Evolutionary conservation across 1,140 invertebrate species (phyloP).

Genomic region (Atopsyche davidsoni): DNA sequence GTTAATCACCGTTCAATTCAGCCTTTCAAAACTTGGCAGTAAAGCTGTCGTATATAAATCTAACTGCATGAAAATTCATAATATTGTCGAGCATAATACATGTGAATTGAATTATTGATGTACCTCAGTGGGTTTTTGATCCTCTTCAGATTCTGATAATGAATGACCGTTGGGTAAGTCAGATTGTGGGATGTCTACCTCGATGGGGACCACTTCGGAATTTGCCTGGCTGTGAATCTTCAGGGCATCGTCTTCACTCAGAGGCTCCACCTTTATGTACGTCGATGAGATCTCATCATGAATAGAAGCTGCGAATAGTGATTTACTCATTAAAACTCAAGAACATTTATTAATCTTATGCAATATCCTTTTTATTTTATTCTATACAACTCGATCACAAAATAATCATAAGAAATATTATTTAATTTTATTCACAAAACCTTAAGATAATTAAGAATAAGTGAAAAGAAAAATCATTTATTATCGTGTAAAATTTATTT

Average conservation of each 20-base stretch:
- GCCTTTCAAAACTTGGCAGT: not conserved
- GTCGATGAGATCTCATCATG: not conserved
- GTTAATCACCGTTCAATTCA: not conserved
- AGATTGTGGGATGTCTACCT: not conserved
- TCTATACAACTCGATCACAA: not conserved
- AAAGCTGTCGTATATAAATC: not conserved
- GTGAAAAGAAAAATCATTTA: too few species aligned
- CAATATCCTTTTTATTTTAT: not conserved
- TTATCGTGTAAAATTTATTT: too few species aligned
- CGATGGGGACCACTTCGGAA: too few species aligned
- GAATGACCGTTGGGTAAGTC: not conserved
- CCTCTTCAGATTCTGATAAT: not conserved
- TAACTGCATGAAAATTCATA: not conserved
- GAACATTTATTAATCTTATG: not conserved
- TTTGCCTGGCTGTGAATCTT: slow-evolving; percentile 12
- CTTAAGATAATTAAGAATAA: too few species aligned
- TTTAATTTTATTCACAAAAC: not conserved
- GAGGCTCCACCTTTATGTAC: slow-evolving; percentile 15
- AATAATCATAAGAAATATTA: not conserved
- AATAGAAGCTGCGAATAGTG: not conserved
- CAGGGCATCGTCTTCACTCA: slow-evolving; percentile 19
- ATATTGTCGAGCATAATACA: slow-evolving; percentile 5
- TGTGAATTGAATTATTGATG: not conserved
- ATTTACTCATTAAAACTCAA: not conserved
- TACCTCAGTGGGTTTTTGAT: not conserved